A percentile compares a stretch with the other conserved stretches of the same genome.
These are phyloP conservation scores for Artibeus jamaicensis DNA, from an alignment of 2,797 vertebrate species.

Conservation along the genomic window DNA sequence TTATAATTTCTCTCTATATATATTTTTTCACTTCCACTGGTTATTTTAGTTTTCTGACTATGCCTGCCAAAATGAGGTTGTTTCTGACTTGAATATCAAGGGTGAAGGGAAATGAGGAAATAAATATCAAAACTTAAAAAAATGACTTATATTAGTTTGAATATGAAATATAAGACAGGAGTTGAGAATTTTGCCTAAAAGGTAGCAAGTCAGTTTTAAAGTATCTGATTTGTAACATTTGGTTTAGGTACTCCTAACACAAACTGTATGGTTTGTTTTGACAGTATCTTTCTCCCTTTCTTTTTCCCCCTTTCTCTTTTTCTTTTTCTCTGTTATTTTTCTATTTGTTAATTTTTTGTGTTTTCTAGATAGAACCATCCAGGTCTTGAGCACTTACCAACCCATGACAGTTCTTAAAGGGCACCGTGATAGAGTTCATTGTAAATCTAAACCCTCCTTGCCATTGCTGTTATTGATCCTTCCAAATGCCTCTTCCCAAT, in stretches of 20 bases:
- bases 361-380: not conserved
- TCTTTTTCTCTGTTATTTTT: not conserved
- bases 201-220: not conserved
- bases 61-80: not conserved
- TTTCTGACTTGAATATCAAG: not conserved
- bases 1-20: not conserved
- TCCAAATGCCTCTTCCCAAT: slow-evolving; percentile 22
- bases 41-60: not conserved
- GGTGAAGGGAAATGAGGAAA: not conserved
- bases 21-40: not conserved
- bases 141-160: not conserved
- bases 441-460: slow-evolving; percentile 50
- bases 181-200: not conserved
- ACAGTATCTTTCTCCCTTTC: not conserved
- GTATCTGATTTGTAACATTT: not conserved
- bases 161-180: not conserved
- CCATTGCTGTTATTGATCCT: slow-evolving; percentile 58
- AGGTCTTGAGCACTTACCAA: slow-evolving; percentile 41
- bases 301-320: not conserved
- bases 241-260: not conserved
- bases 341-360: not conserved
- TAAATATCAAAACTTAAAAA: not conserved
- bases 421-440: slow-evolving; percentile 63
- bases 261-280: not conserved
- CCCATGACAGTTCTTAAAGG: slow-evolving; percentile 65